Percentiles rank a stretch among this genome's conserved stretches.
These are phyloP conservation scores for Drosophila anomelani DNA, from an alignment of 2,888 invertebrate genomes.

Conservation along the genomic window DNA sequence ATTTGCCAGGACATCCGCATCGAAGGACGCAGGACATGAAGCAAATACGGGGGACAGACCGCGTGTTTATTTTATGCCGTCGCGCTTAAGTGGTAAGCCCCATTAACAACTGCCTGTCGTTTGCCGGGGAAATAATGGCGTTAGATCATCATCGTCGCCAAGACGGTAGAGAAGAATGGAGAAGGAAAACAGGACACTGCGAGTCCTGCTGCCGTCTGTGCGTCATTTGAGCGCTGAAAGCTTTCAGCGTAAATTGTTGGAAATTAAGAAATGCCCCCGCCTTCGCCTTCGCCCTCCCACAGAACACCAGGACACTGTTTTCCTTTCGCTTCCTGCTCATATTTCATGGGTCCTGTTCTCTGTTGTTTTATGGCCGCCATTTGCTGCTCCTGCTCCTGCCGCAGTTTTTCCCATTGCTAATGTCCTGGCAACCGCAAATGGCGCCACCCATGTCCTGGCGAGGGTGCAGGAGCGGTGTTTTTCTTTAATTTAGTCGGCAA, in stretches of 20 bases:
- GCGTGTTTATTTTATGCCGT: slow-evolving; percentile 80
- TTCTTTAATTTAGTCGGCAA: slow-evolving; percentile 75
- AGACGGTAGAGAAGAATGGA: not conserved
- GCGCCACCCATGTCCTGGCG: slow-evolving; percentile 63
- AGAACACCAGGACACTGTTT: slow-evolving; percentile 34
- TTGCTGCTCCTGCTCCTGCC: slow-evolving; percentile 46
- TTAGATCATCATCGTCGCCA: slow-evolving; percentile 79
- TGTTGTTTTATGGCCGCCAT: slow-evolving; percentile 78
- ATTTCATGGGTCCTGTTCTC: slow-evolving; percentile 71
- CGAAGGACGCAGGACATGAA: slow-evolving; percentile 1
- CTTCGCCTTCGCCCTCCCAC: slow-evolving; percentile 14
- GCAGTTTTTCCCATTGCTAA: slow-evolving; percentile 70
- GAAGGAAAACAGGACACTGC: slow-evolving; percentile 34
- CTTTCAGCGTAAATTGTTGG: slow-evolving; percentile 78
- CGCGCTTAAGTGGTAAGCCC: slow-evolving; percentile 80
- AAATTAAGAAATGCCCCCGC: slow-evolving; percentile 81
- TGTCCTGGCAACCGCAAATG: slow-evolving; percentile 80
- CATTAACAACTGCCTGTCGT: slow-evolving; percentile 81
- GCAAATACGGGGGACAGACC: slow-evolving; percentile 36
- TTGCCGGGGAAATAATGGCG: slow-evolving; percentile 77
- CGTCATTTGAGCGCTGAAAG: slow-evolving; percentile 80
- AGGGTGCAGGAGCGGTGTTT: slow-evolving; percentile 54
- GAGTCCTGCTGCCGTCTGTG: slow-evolving; percentile 47
- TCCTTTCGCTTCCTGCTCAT: slow-evolving; percentile 64
- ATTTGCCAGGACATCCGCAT: slow-evolving; percentile 78